A percentile compares a stretch with the other conserved stretches of the same genome.
These are phyloP conservation scores for Meloidogyne chitwoodi DNA, from an alignment of 1,140 invertebrate genomes.

Conservation along the genomic window DNA sequence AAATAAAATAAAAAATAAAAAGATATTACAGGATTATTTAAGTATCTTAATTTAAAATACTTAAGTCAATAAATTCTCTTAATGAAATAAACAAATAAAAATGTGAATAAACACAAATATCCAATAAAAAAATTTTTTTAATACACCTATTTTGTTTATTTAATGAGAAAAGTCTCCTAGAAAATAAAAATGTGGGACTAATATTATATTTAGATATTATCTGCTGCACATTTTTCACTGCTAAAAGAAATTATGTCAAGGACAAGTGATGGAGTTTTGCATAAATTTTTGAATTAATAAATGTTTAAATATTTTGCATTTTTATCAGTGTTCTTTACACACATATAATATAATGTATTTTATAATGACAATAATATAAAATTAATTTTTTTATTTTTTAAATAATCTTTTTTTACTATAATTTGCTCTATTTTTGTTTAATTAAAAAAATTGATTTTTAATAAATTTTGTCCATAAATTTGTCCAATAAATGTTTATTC, in stretches of 20 bases:
- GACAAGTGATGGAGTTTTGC: background rate
- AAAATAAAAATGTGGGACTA: background rate
- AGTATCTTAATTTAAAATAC: background rate
- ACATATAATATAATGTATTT: too few species aligned
- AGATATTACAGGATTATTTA: background rate
- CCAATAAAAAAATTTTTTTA: background rate
- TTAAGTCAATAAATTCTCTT: background rate
- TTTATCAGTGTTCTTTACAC: too few species aligned
- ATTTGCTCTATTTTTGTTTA: background rate
- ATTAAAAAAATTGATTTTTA: background rate
- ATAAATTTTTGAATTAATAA: too few species aligned
- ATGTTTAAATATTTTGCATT: background rate
- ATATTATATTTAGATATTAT: background rate
- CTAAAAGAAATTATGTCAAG: background rate
- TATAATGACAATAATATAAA: background rate
- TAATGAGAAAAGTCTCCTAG: background rate
- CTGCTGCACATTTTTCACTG: background rate
- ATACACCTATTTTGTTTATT: background rate
- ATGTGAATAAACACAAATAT: background rate
- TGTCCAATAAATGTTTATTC: constrained; percentile 48
- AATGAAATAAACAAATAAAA: background rate
- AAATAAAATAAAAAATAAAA: too few species aligned
- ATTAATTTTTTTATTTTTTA: background rate
- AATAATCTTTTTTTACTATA: background rate
- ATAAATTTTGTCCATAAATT: constrained; percentile 21